Conservation (phyloP, 2,888 invertebrate species). For the Cheilosia soror region DNA sequence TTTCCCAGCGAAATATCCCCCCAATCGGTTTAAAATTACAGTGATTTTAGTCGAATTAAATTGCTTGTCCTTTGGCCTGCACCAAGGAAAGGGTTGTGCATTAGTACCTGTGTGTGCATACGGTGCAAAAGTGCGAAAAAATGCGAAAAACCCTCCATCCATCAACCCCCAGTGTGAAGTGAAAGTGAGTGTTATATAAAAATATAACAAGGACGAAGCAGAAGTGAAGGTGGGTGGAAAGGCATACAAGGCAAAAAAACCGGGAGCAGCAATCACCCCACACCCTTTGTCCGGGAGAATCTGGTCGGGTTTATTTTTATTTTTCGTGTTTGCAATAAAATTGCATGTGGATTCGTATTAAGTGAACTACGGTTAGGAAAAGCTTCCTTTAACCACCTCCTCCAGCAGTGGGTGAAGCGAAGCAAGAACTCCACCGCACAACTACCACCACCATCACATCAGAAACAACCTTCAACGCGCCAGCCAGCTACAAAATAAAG, state of each 20-base stretch:
- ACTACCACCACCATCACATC: conserved; percentile 27
- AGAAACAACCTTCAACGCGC: conserved; percentile 65
- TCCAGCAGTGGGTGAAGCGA: conserved; percentile 50
- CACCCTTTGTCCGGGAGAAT: conserved; percentile 18
- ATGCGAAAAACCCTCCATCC: conserved; percentile 66
- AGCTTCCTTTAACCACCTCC: conserved; percentile 39
- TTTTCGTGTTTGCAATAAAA: conserved; percentile 6
- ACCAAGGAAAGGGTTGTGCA: conserved; percentile 18
- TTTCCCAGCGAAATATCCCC: conserved; percentile 37
- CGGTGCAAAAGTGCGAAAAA: conserved; percentile 61
- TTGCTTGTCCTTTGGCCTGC: conserved; percentile 35
- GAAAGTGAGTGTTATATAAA: conserved; percentile 75
- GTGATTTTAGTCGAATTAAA: conserved; percentile 35
- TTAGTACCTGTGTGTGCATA: conserved; percentile 41
- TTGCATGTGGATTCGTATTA: conserved; percentile 29
- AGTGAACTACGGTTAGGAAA: conserved; percentile 35
- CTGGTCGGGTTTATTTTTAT: not conserved
- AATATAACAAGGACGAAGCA: conserved; percentile 62
- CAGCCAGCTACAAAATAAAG: conserved; percentile 59
- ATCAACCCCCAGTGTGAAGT: conserved; percentile 63
- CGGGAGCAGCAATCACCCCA: conserved; percentile 44
- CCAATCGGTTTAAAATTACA: conserved; percentile 50
- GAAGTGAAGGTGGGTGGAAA: conserved; percentile 35
- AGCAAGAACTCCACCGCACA: conserved; percentile 49
- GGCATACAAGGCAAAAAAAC: conserved; percentile 36